Percentiles rank a stretch among this genome's conserved stretches.
phyloP scores from a whole-genome alignment of 1,140 invertebrate species.

The Neodiprion pinetum region DNA sequence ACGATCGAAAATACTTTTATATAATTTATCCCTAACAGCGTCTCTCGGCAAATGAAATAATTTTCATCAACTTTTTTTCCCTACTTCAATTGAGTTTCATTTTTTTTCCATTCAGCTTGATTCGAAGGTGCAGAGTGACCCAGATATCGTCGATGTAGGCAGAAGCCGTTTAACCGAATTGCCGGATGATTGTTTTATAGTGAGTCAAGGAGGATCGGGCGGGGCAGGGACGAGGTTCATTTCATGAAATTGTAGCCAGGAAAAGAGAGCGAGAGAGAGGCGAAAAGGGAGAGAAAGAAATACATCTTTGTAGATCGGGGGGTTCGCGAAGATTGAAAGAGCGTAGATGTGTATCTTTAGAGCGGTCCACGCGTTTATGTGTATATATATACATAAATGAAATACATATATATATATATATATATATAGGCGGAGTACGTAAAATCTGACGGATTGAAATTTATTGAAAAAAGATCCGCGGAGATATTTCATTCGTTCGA shows the following conservation, averaged over 20 bases:
- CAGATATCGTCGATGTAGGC: background rate
- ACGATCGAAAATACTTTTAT: too few relatives aligned
- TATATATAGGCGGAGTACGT: too few relatives aligned
- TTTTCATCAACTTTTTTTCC: background rate
- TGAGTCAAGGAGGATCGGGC: background rate
- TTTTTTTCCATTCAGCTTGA: background rate
- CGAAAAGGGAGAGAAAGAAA: too few relatives aligned
- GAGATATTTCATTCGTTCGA: background rate
- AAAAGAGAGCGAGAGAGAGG: background rate
- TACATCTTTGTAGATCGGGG: background rate
- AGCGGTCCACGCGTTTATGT: background rate
- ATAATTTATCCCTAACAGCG: too few relatives aligned
- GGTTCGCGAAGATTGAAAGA: constrained; percentile 5
- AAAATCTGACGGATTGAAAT: constrained; percentile 5
- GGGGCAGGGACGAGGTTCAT: background rate
- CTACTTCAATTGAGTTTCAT: background rate
- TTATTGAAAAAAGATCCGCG: background rate
- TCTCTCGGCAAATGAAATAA: too few relatives aligned
- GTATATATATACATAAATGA: too few relatives aligned
- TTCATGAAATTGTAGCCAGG: background rate
- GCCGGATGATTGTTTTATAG: constrained; percentile 4
- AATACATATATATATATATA: background rate
- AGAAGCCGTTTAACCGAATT: background rate
- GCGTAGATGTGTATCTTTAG: background rate
- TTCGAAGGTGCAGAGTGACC: background rate